Evolutionary conservation across 2,113 vertebrate genomes (phyloP).

Genomic region (Panurus biarmicus): DNA sequence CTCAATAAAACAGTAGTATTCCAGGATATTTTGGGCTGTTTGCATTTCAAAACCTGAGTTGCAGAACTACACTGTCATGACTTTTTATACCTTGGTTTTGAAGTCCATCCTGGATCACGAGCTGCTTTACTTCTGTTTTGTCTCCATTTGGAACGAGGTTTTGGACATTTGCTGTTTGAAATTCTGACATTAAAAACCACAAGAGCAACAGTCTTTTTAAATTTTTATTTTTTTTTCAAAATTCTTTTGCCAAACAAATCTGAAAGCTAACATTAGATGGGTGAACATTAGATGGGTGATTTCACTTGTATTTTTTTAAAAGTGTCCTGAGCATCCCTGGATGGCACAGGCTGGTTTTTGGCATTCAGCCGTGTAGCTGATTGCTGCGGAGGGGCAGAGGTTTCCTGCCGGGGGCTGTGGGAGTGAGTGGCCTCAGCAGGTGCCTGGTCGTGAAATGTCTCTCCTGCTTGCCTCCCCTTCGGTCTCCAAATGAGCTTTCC

Average conservation of each 20-base stretch:
- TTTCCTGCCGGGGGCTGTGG: not conserved
- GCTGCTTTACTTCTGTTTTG: not conserved
- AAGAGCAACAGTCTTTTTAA: not conserved
- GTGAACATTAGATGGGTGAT: not conserved
- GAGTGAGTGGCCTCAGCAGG: constrained; percentile 27
- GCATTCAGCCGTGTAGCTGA: not conserved
- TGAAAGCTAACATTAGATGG: not conserved
- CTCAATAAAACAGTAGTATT: not conserved
- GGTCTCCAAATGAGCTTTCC: not conserved
- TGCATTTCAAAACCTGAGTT: not conserved
- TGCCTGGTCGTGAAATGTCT: not conserved
- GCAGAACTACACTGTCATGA: not conserved
- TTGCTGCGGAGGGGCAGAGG: not conserved
- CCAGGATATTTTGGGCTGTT: not conserved
- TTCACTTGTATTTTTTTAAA: not conserved
- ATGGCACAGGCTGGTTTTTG: not conserved
- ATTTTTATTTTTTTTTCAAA: accelerated
- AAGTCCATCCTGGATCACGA: not conserved
- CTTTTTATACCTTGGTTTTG: not conserved
- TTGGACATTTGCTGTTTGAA: not conserved
- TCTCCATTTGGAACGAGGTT: not conserved
- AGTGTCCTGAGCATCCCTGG: not conserved
- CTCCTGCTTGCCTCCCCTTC: not conserved
- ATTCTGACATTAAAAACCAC: not conserved
- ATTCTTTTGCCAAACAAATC: not conserved